Base-by-base conservation (phyloP, 2,888 invertebrate genomes). In the Protonemura montana region DNA sequence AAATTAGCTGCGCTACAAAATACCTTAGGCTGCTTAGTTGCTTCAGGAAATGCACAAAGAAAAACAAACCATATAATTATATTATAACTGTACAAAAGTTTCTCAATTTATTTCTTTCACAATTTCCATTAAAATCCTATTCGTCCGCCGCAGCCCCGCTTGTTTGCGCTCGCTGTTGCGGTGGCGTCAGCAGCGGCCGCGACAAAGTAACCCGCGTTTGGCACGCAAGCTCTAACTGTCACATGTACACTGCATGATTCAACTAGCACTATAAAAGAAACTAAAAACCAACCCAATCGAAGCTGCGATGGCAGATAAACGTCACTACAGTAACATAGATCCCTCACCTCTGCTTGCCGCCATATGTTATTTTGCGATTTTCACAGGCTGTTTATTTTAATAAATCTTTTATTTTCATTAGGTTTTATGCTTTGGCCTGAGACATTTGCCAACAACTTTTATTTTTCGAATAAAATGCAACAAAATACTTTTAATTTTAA, bases 21-120 rank as follows among this genome's bases (percentile, higher is more conserved):
- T n/a, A n/a, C n/a, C n/a, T n/a, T n/a, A n/a, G n/a, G n/a, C n/a
- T n/a, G n/a, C n/a, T n/a, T n/a, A n/a, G n/a, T n/a, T n/a, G n/a
- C n/a, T 35, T 35, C 35, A 35, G 3, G 10, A 3, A 35, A 6
- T 35, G 35, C 35, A 35, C 3, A 35, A 59, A 78, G 25, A 5
- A 78, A 78, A 10, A 78, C 26, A 78, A 25, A 78, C 78, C 78
- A 26, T 27, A 6, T 76, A 25, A 78, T 78, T 28, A 78, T 78
- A 78, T 78, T 78, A 78, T 78, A 78, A 78, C 78, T 78, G 78
- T 78, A 78, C 78, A 78, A 78, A 78, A 78, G 26, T 26, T 78
- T 78, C 28, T 26, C 78, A 78, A 10, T 78, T 78, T 78, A 78
- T 27, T 78, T 78, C 78, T 78, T 78, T 26, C 28, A 26, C 26